Evolutionary conservation across 2,797 vertebrate genomes (phyloP).

Genomic region (Enteromius viviparus): DNA sequence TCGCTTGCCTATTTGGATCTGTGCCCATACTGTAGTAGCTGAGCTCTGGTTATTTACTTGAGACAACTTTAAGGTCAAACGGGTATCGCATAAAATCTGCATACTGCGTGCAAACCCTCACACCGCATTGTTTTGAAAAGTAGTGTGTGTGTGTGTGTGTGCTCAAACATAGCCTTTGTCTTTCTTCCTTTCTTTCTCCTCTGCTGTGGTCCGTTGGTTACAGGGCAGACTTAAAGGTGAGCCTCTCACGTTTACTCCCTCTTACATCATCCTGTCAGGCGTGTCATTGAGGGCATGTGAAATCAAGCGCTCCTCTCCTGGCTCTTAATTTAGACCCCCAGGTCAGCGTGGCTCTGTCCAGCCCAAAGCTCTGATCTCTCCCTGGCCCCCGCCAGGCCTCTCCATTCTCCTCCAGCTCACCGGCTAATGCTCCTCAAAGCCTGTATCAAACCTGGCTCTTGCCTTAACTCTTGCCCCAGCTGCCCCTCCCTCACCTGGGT

Average conservation of each 20-base stretch:
- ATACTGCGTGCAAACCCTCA: background rate
- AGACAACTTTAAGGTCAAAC: constrained; percentile 24
- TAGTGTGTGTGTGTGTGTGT: background rate
- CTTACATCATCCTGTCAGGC: constrained; percentile 61
- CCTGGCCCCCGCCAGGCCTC: constrained; percentile 36
- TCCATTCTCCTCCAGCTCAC: constrained; percentile 60
- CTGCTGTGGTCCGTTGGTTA: constrained; percentile 29
- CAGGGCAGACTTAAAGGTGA: constrained; percentile 49
- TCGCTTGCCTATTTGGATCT: background rate
- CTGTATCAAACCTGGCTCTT: constrained; percentile 67
- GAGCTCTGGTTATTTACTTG: constrained; percentile 4
- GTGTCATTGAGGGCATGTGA: constrained; percentile 42
- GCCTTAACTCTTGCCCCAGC: constrained; percentile 70
- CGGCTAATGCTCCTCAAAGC: constrained; percentile 74
- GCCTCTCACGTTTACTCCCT: constrained; percentile 52
- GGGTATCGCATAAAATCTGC: background rate
- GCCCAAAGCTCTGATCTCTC: constrained; percentile 43
- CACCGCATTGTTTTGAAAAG: background rate
- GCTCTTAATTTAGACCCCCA: constrained; percentile 59
- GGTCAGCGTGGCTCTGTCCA: constrained; percentile 40
- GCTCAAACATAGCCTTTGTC: constrained; percentile 17
- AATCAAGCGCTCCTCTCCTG: constrained; percentile 48
- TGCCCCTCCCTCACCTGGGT: constrained; percentile 73
- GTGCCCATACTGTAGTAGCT: background rate
- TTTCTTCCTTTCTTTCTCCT: constrained; percentile 26